These are phyloP conservation scores for Excalfactoria chinensis DNA, from an alignment of 2,113 vertebrate genomes.

Conservation along the genomic window DNA sequence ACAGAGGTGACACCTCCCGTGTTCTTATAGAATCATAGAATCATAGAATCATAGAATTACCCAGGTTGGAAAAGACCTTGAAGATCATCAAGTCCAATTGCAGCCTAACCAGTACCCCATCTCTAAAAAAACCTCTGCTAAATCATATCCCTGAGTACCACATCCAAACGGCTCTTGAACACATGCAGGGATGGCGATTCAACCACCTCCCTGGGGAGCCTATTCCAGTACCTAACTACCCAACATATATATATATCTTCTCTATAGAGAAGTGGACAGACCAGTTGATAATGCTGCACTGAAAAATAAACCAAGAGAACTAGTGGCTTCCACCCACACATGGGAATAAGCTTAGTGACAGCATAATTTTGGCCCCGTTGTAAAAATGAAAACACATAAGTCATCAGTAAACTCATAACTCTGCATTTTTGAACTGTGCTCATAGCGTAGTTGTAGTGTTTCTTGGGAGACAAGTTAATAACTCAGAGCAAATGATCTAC, in stretches of 20 bases:
- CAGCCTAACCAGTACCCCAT: too few species aligned
- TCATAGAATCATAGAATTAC: too few species aligned
- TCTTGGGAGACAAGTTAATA: background rate
- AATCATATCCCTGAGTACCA: too few species aligned
- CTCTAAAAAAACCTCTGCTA: too few species aligned
- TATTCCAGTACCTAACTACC: too few species aligned
- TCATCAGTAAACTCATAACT: slow-evolving; percentile 3
- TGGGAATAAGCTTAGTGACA: slow-evolving; percentile 24
- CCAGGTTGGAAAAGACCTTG: too few species aligned
- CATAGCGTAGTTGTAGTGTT: background rate
- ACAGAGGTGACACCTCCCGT: slow-evolving; percentile 12
- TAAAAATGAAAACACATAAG: slow-evolving; percentile 23
- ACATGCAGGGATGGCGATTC: too few species aligned
- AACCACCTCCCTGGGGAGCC: too few species aligned
- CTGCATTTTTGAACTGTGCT: background rate
- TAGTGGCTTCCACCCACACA: slow-evolving; percentile 25
- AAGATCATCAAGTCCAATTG: too few species aligned
- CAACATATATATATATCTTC: too few species aligned
- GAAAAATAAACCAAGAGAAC: slow-evolving; percentile 23
- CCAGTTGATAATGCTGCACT: background rate
- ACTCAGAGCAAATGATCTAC: background rate
- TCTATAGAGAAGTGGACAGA: background rate
- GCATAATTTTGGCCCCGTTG: background rate
- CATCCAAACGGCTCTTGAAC: too few species aligned
- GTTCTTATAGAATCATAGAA: too few species aligned